Percentiles rank a stretch among this genome's conserved stretches.
Conservation (phyloP, 2,797 vertebrate genomes). For the Onychomys leucogaster region DNA sequence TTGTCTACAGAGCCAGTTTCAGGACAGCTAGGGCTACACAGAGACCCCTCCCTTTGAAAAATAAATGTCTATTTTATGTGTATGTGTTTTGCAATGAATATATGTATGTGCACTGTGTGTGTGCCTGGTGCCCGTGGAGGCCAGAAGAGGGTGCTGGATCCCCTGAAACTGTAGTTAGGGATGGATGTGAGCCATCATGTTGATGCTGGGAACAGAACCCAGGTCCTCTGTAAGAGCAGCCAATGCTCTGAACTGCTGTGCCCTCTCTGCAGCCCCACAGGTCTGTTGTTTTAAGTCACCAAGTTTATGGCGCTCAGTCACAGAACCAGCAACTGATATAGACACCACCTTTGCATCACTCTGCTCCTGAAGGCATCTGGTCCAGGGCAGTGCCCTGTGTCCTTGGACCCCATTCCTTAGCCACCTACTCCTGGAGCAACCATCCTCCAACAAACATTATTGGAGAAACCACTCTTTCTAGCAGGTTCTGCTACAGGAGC, state of each 20-base stretch:
- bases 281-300: background rate
- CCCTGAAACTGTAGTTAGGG: background rate
- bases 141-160: background rate
- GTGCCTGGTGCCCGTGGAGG: background rate
- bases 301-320: background rate
- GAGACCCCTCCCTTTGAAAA: background rate
- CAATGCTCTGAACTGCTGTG: background rate
- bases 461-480: background rate
- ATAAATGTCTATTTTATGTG: background rate
- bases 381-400: background rate
- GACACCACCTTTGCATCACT: too few relatives aligned
- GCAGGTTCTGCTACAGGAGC: background rate
- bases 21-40: background rate
- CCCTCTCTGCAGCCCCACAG: background rate
- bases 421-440: background rate
- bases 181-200: background rate
- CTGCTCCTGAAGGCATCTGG: background rate
- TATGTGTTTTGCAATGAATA: background rate
- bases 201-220: background rate
- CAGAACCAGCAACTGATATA: background rate
- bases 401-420: background rate
- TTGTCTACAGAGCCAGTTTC: background rate
- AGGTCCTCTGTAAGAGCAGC: background rate
- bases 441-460: background rate
- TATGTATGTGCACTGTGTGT: background rate